A percentile compares a stretch with the other conserved stretches of the same genome.
phyloP scores from a whole-genome alignment of 2,113 vertebrate species.

The Zosterops hypoxanthus region DNA sequence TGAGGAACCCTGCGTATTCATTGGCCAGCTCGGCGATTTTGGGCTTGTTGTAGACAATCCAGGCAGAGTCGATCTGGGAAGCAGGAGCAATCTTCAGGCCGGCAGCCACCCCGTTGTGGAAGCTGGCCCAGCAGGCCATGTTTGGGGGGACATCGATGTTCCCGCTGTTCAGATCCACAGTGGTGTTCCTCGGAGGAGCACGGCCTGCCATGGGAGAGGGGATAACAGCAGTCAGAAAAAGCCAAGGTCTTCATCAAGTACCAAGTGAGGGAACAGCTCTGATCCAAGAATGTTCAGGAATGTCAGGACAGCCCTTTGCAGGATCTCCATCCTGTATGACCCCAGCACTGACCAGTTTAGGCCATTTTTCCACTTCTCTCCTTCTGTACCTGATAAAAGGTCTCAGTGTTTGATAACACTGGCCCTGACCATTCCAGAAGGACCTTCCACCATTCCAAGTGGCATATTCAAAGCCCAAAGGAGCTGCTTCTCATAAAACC shows the following conservation, averaged over 20 bases:
- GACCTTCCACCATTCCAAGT: background rate
- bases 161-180: constrained; percentile 94
- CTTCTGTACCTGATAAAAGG: background rate
- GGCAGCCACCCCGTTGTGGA: constrained; percentile 95
- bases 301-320: background rate
- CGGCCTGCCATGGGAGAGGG: constrained; percentile 78
- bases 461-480: background rate
- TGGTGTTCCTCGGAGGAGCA: constrained; percentile 91
- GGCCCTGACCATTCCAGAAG: background rate
- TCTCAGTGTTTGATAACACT: background rate
- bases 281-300: background rate
- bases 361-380: background rate
- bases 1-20: constrained; percentile 96
- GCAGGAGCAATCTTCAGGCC: constrained; percentile 95
- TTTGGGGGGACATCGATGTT: constrained; percentile 97
- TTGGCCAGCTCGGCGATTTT: constrained; percentile 93
- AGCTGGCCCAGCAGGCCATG: constrained; percentile 98
- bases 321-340: background rate
- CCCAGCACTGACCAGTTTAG: background rate
- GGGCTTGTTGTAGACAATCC: constrained; percentile 98
- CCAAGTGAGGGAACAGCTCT: background rate
- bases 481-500: background rate
- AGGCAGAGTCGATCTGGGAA: constrained; percentile 95
- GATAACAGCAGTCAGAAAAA: background rate
- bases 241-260: background rate